Evolutionary conservation across 2,888 invertebrate species (phyloP).

Genomic region (Myopa tessellatipennis): DNA sequence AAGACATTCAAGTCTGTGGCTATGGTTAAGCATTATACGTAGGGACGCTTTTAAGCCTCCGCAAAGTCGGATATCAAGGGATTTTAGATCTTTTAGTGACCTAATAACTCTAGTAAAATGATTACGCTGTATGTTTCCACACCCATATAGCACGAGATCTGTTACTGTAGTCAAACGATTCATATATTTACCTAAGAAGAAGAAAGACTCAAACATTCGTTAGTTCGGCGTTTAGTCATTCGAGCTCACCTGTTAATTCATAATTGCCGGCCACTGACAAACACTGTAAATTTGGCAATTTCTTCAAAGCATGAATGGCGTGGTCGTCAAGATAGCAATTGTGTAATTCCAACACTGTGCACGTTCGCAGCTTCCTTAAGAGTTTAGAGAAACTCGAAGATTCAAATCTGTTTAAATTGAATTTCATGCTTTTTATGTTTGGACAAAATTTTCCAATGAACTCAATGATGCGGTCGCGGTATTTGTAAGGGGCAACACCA

Average conservation of each 20-base stretch:
- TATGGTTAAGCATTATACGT: conserved; percentile 20
- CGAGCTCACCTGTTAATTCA: conserved; percentile 40
- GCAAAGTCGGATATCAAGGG: conserved; percentile 37
- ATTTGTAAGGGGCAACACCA: conserved; percentile 34
- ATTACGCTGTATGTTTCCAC: conserved; percentile 33
- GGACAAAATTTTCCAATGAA: conserved; percentile 38
- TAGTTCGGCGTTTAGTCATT: conserved; percentile 1
- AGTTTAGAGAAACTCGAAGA: conserved; percentile 24
- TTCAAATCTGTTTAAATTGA: conserved; percentile 33
- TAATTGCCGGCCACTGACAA: conserved; percentile 30
- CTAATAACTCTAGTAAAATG: conserved; percentile 29
- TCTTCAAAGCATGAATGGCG: conserved; percentile 22
- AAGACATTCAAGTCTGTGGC: conserved; percentile 33
- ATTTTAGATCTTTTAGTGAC: conserved; percentile 24
- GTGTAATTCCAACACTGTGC: conserved; percentile 28
- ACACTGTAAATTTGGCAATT: conserved; percentile 30
- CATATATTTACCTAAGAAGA: conserved; percentile 27
- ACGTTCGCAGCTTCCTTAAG: conserved; percentile 4
- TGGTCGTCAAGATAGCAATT: conserved; percentile 37
- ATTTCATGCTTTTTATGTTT: conserved; percentile 32
- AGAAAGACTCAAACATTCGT: not conserved
- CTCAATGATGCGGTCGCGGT: conserved; percentile 39
- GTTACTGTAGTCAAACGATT: conserved; percentile 21
- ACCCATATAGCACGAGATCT: conserved; percentile 34
- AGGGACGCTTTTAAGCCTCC: conserved; percentile 25